These are phyloP conservation scores for Cerceris ruficornis DNA, from an alignment of 2,888 invertebrate genomes.

Conservation along the genomic window DNA sequence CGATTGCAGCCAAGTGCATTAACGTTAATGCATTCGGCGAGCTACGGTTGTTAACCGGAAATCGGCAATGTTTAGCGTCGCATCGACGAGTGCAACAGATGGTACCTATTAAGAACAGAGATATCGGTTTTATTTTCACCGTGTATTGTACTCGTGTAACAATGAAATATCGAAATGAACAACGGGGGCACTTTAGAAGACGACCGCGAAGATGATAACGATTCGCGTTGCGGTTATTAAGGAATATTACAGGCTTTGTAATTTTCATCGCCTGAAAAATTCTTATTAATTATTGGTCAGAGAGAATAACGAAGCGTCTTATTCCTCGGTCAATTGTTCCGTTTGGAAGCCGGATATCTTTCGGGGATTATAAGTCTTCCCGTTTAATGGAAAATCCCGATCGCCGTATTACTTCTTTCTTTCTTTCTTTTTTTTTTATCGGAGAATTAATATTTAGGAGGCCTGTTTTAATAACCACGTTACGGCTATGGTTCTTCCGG, in stretches of 20 bases:
- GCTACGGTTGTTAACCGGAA: background rate
- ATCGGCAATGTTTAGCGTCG: slow-evolving; percentile 6
- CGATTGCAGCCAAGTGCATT: background rate
- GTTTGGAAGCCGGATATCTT: no score
- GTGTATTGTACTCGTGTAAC: background rate
- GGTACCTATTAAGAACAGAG: slow-evolving; percentile 33
- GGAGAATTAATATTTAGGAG: no score
- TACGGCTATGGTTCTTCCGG: no score
- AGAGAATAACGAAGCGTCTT: no score
- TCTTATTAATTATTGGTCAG: background rate
- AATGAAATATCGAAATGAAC: background rate
- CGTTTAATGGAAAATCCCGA: no score
- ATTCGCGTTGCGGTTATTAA: background rate
- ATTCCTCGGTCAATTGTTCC: no score
- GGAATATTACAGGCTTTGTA: no score
- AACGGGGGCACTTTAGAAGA: background rate
- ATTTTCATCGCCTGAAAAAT: background rate
- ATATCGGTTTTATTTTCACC: slow-evolving; percentile 14
- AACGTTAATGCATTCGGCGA: background rate
- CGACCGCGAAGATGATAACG: background rate
- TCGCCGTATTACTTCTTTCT: no score
- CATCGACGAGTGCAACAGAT: slow-evolving; percentile 36
- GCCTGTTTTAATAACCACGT: no score
- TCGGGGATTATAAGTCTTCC: no score
- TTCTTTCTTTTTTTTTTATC: no score